phyloP scores from a whole-genome alignment of 2,888 invertebrate genomes.

The Microdon myrmicae region DNA sequence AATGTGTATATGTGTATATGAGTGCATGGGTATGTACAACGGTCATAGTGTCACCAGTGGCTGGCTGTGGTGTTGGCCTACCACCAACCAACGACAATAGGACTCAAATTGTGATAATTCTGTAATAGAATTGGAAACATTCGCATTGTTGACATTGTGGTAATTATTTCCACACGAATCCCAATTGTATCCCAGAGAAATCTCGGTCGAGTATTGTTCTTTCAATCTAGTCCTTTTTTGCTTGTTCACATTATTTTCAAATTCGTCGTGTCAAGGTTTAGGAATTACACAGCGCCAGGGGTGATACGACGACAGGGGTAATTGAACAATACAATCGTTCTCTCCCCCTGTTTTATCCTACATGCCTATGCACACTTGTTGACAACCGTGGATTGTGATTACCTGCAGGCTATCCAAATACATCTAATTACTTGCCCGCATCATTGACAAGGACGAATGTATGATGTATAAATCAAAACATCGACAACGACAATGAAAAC shows the following conservation, averaged over 20 bases:
- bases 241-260: no score
- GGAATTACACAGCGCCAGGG: no score
- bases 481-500: no score
- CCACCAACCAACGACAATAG: slow-evolving; percentile 25
- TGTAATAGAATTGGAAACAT: slow-evolving; percentile 49
- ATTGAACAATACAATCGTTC: no score
- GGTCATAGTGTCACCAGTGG: neutral
- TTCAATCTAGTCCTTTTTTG: slow-evolving; percentile 19
- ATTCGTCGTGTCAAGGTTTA: no score
- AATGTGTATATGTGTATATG: no score
- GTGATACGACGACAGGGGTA: no score
- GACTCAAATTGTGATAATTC: slow-evolving; percentile 41
- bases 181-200: slow-evolving; percentile 25
- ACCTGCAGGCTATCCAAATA: neutral
- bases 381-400: slow-evolving; percentile 1
- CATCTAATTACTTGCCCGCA: neutral
- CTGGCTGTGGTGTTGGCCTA: slow-evolving; percentile 2
- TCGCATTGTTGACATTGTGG: slow-evolving; percentile 46
- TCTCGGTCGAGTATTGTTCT: slow-evolving; percentile 26
- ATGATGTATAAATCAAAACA: neutral
- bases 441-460: neutral
- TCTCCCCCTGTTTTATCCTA: no score
- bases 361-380: no score
- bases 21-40: neutral
- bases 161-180: slow-evolving; percentile 48